Evolutionary conservation across 2,888 invertebrate genomes (phyloP).

Genomic region (Aromia moschata): DNA sequence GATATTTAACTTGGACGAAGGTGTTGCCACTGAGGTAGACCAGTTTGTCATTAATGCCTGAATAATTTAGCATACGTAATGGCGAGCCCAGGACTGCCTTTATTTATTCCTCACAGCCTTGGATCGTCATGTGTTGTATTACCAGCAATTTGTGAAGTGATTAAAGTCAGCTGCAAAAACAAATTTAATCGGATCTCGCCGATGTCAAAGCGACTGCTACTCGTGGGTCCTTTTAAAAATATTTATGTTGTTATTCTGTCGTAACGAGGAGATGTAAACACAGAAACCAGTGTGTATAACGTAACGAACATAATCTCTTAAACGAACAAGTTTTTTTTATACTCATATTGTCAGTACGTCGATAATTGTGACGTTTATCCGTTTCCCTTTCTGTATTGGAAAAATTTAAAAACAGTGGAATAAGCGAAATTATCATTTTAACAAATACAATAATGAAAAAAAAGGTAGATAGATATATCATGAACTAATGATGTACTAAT

Average conservation of each 20-base stretch:
- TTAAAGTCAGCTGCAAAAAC: slow-evolving; percentile 12
- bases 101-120: slow-evolving; percentile 15
- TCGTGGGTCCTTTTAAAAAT: background rate
- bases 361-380: too few relatives aligned
- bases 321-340: too few relatives aligned
- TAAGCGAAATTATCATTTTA: too few relatives aligned
- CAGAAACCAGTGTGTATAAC: background rate
- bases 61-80: slow-evolving; percentile 13
- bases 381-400: too few relatives aligned
- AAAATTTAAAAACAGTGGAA: too few relatives aligned
- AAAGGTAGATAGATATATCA: too few relatives aligned
- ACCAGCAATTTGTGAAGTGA: background rate
- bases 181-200: background rate
- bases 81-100: slow-evolving; percentile 6
- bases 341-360: too few relatives aligned
- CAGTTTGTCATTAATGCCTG: slow-evolving; percentile 7
- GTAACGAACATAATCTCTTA: background rate
- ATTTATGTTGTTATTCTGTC: background rate
- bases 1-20: background rate
- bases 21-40: slow-evolving; percentile 9
- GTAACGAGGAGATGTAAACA: background rate
- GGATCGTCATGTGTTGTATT: background rate
- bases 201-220: background rate
- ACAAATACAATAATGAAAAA: too few relatives aligned
- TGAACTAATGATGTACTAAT: too few relatives aligned